Conservation (phyloP, 2,888 invertebrate species). For the Lasioglossum calceatum region DNA sequence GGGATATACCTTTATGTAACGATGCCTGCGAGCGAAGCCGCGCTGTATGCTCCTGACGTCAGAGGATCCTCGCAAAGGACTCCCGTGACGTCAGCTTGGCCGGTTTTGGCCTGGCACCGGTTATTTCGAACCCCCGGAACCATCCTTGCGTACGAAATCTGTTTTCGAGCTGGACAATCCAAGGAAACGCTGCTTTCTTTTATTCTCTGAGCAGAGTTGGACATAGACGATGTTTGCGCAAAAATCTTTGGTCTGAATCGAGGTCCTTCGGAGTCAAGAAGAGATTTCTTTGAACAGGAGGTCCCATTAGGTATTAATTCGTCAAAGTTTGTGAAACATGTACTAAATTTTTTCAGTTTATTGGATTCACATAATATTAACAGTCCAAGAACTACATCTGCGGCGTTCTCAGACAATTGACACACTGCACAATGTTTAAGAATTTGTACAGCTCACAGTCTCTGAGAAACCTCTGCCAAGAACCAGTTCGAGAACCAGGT, state of each 20-base stretch:
- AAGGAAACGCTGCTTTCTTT: neutral
- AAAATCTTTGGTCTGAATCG: neutral
- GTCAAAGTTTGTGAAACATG: too few species aligned
- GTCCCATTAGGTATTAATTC: too few species aligned
- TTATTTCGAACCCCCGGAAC: neutral
- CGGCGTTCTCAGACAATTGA: too few species aligned
- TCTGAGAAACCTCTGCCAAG: neutral
- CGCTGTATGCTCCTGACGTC: neutral
- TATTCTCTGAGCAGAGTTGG: neutral
- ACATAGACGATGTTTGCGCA: neutral
- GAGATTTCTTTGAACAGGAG: neutral
- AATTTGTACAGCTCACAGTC: neutral
- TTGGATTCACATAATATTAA: neutral
- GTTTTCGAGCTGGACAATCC: neutral
- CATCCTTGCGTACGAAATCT: neutral
- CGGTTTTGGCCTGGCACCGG: neutral
- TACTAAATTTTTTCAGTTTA: neutral
- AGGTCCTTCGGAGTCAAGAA: too few species aligned
- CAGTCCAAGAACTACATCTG: neutral
- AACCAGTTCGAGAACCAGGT: too few species aligned
- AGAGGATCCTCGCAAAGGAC: constrained; percentile 20
- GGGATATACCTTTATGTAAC: neutral
- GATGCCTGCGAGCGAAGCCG: neutral
- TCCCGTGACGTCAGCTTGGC: constrained; percentile 2
- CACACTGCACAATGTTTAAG: neutral